Percentiles rank a stretch among this genome's conserved stretches.
Evolutionary conservation across 2,797 vertebrate species (phyloP).

Genomic region (Spatula versicolor): DNA sequence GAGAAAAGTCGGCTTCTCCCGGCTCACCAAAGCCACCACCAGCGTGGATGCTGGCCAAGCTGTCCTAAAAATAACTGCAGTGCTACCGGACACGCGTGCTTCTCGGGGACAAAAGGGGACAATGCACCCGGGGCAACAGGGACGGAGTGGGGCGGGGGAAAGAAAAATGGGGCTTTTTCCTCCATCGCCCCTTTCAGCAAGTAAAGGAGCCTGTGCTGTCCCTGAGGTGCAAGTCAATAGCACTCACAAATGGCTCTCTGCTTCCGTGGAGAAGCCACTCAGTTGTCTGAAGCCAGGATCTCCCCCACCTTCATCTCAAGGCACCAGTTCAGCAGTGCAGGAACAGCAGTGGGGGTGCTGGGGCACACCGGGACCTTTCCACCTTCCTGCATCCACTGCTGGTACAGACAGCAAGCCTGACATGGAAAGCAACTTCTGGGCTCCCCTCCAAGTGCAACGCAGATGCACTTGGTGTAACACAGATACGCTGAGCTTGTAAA

Average conservation of each 20-base stretch:
- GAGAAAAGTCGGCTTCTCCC: constrained; percentile 65
- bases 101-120: not conserved
- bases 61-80: constrained; percentile 42
- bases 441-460: not conserved
- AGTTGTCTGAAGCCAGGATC: not conserved
- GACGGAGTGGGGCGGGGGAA: not conserved
- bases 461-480: not conserved
- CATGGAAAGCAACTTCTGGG: not conserved
- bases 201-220: constrained; percentile 55
- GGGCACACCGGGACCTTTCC: not conserved
- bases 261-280: not conserved
- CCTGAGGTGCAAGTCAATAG: constrained; percentile 48
- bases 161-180: not conserved
- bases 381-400: not conserved
- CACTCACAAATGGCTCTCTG: not conserved
- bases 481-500: not conserved
- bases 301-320: not conserved
- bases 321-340: not conserved
- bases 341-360: not conserved
- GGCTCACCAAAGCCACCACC: constrained; percentile 52
- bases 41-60: constrained; percentile 34
- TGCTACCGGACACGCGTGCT: constrained; percentile 41
- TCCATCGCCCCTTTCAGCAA: not conserved
- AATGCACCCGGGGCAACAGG: not conserved
- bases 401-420: not conserved